A percentile compares a stretch with the other conserved stretches of the same genome.
Conservation (phyloP, 2,888 invertebrate species). For the Caenorhabditis sp. region DNA sequence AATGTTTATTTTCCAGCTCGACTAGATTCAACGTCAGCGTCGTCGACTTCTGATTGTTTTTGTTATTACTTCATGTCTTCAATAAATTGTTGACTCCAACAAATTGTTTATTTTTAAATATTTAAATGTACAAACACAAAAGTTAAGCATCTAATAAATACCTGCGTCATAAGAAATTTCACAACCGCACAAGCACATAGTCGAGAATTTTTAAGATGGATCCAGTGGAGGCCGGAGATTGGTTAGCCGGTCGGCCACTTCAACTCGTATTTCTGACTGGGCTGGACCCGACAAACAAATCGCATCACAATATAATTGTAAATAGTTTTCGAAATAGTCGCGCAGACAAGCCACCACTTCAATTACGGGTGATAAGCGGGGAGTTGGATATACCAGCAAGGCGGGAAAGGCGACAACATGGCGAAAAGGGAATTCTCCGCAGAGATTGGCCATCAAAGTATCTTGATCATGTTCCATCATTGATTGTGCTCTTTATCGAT, state of each 20-base stretch:
- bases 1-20: constrained; percentile 2
- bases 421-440: constrained; percentile 80
- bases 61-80: constrained; percentile 44
- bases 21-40: background rate
- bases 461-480: constrained; percentile 78
- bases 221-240: constrained; percentile 64
- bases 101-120: background rate
- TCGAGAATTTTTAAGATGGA: constrained; percentile 51
- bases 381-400: constrained; percentile 51
- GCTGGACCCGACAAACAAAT: constrained; percentile 47
- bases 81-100: constrained; percentile 44
- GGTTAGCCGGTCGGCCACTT: constrained; percentile 54
- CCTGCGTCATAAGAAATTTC: background rate
- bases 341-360: constrained; percentile 48
- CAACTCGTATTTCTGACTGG: constrained; percentile 85
- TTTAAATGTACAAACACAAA: background rate
- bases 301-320: constrained; percentile 30
- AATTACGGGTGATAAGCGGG: constrained; percentile 45
- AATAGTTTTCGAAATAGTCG: constrained; percentile 32
- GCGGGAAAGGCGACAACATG: constrained; percentile 8
- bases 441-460: constrained; percentile 75
- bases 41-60: constrained; percentile 12
- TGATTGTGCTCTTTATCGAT: constrained; percentile 89
- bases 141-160: background rate
- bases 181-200: background rate